phyloP scores from a whole-genome alignment of 2,888 invertebrate genomes.

The Congeria kusceri region DNA sequence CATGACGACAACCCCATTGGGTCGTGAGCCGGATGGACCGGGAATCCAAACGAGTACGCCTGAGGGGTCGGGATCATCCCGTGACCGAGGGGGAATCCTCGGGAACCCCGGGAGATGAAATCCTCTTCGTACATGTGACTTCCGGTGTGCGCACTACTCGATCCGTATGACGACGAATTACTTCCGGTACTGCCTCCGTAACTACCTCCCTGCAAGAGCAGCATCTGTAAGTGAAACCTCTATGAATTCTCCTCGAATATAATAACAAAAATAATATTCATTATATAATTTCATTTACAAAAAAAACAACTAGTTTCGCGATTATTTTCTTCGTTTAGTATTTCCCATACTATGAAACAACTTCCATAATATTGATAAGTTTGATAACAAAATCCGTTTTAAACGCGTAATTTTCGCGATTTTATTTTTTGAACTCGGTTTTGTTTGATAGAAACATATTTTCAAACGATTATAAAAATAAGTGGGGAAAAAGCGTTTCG shows the following conservation, averaged over 20 bases:
- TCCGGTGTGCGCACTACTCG: constrained; percentile 54
- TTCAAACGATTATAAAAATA: no score
- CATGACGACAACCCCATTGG: constrained; percentile 80
- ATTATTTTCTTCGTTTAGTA: no score
- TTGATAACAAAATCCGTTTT: no score
- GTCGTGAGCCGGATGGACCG: constrained; percentile 83
- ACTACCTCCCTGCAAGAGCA: constrained; percentile 73
- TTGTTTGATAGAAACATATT: no score
- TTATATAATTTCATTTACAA: no score
- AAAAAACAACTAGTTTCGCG: no score
- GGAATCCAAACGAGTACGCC: constrained; percentile 84
- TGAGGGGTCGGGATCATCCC: constrained; percentile 82
- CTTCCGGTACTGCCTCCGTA: constrained; percentile 59
- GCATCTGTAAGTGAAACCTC: constrained; percentile 66
- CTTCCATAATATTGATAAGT: no score
- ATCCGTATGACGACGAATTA: constrained; percentile 53
- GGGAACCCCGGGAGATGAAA: constrained; percentile 78
- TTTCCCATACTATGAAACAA: no score
- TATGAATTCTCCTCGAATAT: neutral
- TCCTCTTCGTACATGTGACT: constrained; percentile 83
- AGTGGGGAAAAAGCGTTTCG: no score
- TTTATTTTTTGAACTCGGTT: no score
- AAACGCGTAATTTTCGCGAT: no score
- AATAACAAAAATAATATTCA: neutral
- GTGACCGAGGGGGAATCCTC: constrained; percentile 81